phyloP scores from a whole-genome alignment of 2,888 invertebrate genomes.

The Entomobrya proxima region DNA sequence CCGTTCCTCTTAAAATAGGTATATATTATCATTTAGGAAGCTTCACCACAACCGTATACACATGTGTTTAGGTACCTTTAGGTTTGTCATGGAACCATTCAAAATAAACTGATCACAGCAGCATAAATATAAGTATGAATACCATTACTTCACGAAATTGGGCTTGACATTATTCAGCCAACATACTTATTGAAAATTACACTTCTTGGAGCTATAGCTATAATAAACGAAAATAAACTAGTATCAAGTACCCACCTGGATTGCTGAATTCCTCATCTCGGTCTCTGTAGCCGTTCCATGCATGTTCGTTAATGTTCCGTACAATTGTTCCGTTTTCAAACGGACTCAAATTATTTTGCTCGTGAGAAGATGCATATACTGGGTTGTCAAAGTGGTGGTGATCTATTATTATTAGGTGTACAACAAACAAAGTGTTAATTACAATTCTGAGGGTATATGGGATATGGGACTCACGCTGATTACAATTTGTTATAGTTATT shows the following conservation, averaged over 20 bases:
- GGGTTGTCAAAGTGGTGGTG: slow-evolving; percentile 95
- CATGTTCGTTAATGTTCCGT: slow-evolving; percentile 82
- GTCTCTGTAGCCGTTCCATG: slow-evolving; percentile 79
- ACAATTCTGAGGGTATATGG: too few relatives aligned
- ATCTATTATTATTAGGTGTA: too few relatives aligned
- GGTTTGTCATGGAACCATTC: slow-evolving; percentile 68
- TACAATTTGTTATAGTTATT: too few relatives aligned
- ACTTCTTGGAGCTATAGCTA: too few relatives aligned
- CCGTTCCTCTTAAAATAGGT: too few relatives aligned
- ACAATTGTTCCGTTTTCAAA: slow-evolving; percentile 76
- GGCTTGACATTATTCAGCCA: too few relatives aligned
- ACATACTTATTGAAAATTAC: too few relatives aligned
- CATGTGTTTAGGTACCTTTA: slow-evolving; percentile 14
- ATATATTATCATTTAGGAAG: too few relatives aligned
- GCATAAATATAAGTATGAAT: slow-evolving; percentile 34
- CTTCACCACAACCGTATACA: background rate
- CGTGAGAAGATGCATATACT: slow-evolving; percentile 81
- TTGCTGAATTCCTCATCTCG: slow-evolving; percentile 78
- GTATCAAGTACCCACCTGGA: slow-evolving; percentile 71
- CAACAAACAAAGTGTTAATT: too few relatives aligned
- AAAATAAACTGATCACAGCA: slow-evolving; percentile 56
- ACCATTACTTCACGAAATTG: background rate
- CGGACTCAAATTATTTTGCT: slow-evolving; percentile 77
- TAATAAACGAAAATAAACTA: background rate
- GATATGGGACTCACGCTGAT: too few relatives aligned